Evolutionary conservation across 2,888 invertebrate species (phyloP).

Genomic region (Plagodis dolabraria): DNA sequence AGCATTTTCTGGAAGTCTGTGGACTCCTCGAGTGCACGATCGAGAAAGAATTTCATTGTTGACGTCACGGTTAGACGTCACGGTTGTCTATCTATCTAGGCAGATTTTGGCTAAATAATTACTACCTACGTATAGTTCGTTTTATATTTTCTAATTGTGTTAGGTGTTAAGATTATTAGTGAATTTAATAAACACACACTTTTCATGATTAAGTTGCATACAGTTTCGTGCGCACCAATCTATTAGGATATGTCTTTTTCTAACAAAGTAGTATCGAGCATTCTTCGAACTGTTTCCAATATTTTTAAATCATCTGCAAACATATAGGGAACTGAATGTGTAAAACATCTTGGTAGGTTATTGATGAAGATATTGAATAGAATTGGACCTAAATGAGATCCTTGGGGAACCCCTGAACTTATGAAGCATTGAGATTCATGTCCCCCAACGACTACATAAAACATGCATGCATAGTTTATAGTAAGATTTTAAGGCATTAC

Average conservation of each 20-base stretch:
- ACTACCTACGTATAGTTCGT: too few species aligned
- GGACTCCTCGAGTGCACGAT: too few species aligned
- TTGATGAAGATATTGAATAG: conserved; percentile 15
- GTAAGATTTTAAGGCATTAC: too few species aligned
- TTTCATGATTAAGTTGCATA: not conserved
- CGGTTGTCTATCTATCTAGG: too few species aligned
- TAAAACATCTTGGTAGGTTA: conserved; percentile 7
- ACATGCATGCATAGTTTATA: too few species aligned
- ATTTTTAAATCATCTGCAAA: conserved; percentile 13
- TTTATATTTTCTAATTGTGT: too few species aligned
- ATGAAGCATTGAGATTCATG: conserved; percentile 2
- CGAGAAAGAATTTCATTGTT: too few species aligned
- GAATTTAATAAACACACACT: not conserved
- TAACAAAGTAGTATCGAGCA: not conserved
- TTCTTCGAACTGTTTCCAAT: not conserved
- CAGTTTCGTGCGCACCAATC: not conserved
- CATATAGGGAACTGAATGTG: conserved; percentile 7
- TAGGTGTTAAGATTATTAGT: not conserved
- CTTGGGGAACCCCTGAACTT: conserved; percentile 11
- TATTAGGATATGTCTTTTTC: not conserved
- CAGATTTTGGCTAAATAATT: too few species aligned
- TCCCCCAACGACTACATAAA: conserved; percentile 16
- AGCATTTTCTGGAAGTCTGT: too few species aligned
- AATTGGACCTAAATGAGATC: conserved; percentile 7
- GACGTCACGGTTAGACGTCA: too few species aligned